Percentiles rank a stretch among this genome's conserved stretches.
Conservation (phyloP, 1,140 invertebrate genomes). For the Conus betulinus region DNA sequence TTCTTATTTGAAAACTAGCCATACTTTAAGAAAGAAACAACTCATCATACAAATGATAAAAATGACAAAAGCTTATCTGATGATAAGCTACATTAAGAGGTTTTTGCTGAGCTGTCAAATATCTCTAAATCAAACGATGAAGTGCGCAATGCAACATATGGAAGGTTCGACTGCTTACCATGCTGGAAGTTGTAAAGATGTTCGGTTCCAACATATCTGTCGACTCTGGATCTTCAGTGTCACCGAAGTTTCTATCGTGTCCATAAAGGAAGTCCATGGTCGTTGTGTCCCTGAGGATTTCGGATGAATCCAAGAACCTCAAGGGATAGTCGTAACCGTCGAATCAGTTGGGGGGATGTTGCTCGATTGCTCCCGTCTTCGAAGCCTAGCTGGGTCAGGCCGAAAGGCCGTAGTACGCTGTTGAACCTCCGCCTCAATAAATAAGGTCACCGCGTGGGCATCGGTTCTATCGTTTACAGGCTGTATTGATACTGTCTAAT, state of each 20-base stretch:
- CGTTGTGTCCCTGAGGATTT: slow-evolving; percentile 61
- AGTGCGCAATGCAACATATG: slow-evolving; percentile 31
- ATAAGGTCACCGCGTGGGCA: background rate
- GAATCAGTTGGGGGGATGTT: slow-evolving; percentile 31
- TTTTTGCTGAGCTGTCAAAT: slow-evolving; percentile 32
- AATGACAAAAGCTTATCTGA: background rate
- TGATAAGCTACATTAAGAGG: background rate
- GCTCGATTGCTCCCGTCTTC: slow-evolving; percentile 26
- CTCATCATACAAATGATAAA: background rate
- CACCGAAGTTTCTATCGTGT: slow-evolving; percentile 67
- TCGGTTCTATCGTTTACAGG: background rate
- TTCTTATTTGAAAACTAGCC: background rate
- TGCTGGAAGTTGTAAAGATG: slow-evolving; percentile 58
- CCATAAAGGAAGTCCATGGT: slow-evolving; percentile 71
- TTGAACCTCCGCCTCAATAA: slow-evolving; percentile 29
- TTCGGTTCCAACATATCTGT: slow-evolving; percentile 64
- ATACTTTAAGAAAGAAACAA: background rate
- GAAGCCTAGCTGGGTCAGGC: background rate
- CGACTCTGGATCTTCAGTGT: slow-evolving; percentile 65
- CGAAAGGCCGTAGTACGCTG: slow-evolving; percentile 30
- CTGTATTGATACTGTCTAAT: background rate
- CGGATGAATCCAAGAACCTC: slow-evolving; percentile 57
- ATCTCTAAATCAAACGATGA: background rate
- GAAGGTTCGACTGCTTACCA: slow-evolving; percentile 49
- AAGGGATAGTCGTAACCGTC: slow-evolving; percentile 61